Percentiles rank a stretch among this genome's conserved stretches.
Evolutionary conservation across 2,113 vertebrate genomes (phyloP).

Genomic region (Myotis yumanensis): DNA sequence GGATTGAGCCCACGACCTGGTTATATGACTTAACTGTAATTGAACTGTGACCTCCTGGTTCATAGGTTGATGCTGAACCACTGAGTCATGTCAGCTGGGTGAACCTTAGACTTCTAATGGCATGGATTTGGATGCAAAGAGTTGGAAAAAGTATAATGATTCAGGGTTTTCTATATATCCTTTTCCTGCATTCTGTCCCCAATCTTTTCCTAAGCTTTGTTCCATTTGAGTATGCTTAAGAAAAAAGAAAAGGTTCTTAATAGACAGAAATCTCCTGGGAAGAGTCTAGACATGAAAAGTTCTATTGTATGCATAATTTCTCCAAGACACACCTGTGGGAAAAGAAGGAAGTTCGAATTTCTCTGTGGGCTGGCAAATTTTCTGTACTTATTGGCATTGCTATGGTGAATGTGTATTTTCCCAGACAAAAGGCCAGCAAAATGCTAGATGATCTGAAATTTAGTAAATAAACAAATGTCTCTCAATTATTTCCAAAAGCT

Average conservation of each 20-base stretch:
- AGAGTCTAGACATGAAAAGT: conserved; percentile 60
- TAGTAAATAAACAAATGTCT: conserved; percentile 41
- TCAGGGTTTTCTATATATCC: not conserved
- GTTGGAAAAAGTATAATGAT: not conserved
- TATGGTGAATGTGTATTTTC: not conserved
- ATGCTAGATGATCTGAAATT: conserved; percentile 37
- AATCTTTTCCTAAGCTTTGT: conserved; percentile 54
- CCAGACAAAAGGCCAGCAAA: conserved; percentile 64
- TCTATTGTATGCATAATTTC: conserved; percentile 41
- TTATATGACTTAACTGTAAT: no score
- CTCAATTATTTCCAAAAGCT: conserved; percentile 60
- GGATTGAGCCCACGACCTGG: no score
- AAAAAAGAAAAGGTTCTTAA: conserved; percentile 51
- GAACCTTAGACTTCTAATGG: not conserved
- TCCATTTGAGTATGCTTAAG: conserved; percentile 22
- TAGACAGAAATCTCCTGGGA: conserved; percentile 48
- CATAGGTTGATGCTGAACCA: no score
- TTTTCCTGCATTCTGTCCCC: conserved; percentile 16
- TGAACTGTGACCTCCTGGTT: no score
- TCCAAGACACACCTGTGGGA: not conserved
- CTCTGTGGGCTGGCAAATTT: conserved; percentile 62
- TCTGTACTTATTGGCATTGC: conserved; percentile 41
- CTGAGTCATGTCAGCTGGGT: no score
- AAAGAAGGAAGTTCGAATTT: conserved; percentile 60
- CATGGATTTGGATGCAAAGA: not conserved